A percentile compares a stretch with the other conserved stretches of the same genome.
phyloP scores from a whole-genome alignment of 2,888 invertebrate species.

The Alloscopus bannaensis region DNA sequence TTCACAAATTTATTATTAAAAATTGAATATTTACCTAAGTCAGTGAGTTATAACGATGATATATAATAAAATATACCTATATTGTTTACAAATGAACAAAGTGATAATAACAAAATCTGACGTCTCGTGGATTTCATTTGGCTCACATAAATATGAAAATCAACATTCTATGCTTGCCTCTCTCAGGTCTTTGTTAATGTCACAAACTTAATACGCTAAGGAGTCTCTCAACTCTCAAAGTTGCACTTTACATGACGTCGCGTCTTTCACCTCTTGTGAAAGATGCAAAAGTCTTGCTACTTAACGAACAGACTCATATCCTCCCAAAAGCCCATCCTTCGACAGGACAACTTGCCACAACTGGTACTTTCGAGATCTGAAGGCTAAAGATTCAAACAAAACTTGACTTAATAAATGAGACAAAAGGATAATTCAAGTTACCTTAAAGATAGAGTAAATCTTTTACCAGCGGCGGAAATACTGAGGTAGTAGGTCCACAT shows the following conservation, averaged over 20 bases:
- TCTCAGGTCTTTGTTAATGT: not conserved
- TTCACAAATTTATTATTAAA: not conserved
- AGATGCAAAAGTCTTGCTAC: not conserved
- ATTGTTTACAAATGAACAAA: too few species aligned
- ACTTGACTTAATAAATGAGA: not conserved
- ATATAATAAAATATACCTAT: slow-evolving; percentile 6
- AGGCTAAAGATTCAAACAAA: not conserved
- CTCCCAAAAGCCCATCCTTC: slow-evolving; percentile 67
- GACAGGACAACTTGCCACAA: slow-evolving; percentile 69
- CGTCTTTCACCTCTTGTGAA: not conserved
- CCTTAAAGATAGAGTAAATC: too few species aligned
- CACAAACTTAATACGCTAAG: too few species aligned
- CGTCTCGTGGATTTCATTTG: too few species aligned
- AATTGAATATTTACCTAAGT: not conserved
- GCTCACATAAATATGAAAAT: too few species aligned
- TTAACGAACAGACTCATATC: slow-evolving; percentile 71
- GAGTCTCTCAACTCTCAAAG: too few species aligned
- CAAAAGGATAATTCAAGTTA: not conserved
- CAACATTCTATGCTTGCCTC: too few species aligned
- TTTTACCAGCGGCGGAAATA: slow-evolving; percentile 58
- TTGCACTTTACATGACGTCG: too few species aligned
- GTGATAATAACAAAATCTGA: slow-evolving; percentile 1
- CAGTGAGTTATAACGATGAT: slow-evolving; percentile 4
- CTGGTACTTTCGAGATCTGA: slow-evolving; percentile 52
- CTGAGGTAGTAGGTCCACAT: slow-evolving; percentile 62